phyloP scores from a whole-genome alignment of 2,113 vertebrate species.

The Odontesthes bonariensis region DNA sequence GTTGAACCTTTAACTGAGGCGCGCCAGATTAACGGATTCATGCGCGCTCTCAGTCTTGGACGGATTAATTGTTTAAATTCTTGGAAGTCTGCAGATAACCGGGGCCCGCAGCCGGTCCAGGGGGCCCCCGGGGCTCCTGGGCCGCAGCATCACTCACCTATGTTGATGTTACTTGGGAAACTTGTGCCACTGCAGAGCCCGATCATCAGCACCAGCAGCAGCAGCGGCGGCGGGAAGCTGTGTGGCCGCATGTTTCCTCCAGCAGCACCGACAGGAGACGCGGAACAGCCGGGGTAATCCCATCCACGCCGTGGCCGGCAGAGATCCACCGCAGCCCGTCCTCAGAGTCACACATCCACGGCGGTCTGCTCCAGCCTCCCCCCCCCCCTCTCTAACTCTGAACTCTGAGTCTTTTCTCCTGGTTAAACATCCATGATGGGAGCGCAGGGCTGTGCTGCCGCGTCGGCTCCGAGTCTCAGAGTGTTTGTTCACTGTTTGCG shows the following conservation, averaged over 20 bases:
- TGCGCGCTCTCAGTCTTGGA: too few species aligned
- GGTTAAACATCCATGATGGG: constrained; percentile 30
- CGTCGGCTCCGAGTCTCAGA: constrained; percentile 17
- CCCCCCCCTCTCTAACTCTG: background rate
- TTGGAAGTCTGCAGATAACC: background rate
- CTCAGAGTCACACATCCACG: constrained; percentile 36
- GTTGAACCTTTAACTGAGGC: too few species aligned
- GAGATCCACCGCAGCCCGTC: constrained; percentile 55
- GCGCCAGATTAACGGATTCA: too few species aligned
- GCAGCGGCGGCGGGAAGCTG: constrained; percentile 77
- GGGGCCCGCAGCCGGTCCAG: background rate
- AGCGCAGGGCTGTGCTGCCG: constrained; percentile 33
- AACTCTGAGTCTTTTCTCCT: background rate
- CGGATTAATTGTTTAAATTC: background rate
- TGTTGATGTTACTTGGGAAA: constrained; percentile 98
- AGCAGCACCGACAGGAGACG: constrained; percentile 85
- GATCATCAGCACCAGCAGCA: constrained; percentile 78
- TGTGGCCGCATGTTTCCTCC: constrained; percentile 93
- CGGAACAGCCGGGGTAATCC: constrained; percentile 85
- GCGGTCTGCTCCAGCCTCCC: background rate
- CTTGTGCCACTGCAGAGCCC: constrained; percentile 92
- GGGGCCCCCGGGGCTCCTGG: background rate
- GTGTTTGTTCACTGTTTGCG: constrained; percentile 14
- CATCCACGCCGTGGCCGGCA: constrained; percentile 86
- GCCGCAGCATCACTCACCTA: constrained; percentile 87